These are phyloP conservation scores for Leptopilina clavipes DNA, from an alignment of 1,140 invertebrate species.

Conservation along the genomic window DNA sequence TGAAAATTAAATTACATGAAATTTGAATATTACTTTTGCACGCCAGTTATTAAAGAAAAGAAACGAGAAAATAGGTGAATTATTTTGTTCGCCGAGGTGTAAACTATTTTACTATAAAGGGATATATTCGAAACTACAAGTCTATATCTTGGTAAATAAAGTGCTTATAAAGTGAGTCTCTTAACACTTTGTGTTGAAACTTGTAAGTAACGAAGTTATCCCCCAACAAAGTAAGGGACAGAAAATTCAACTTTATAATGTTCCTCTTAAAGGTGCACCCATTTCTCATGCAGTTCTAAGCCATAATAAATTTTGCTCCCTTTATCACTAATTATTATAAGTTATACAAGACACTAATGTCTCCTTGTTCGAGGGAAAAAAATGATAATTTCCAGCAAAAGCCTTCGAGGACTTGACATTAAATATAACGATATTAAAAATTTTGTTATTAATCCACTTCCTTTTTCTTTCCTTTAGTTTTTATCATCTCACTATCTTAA, in stretches of 20 bases:
- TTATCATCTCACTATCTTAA: too few species aligned
- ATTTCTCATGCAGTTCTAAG: neutral
- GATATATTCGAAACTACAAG: neutral
- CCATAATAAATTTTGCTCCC: neutral
- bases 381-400: too few species aligned
- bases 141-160: slow-evolving; percentile 12
- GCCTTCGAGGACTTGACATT: too few species aligned
- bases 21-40: too few species aligned
- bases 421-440: too few species aligned
- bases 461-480: too few species aligned
- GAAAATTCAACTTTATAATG: neutral
- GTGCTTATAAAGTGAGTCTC: neutral
- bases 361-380: too few species aligned
- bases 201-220: slow-evolving; percentile 1
- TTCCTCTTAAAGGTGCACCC: neutral
- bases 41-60: too few species aligned
- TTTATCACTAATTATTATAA: neutral
- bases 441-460: too few species aligned
- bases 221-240: neutral
- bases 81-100: neutral
- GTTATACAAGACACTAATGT: neutral
- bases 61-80: neutral
- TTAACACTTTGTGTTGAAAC: neutral
- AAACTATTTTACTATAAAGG: neutral
- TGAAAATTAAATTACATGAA: too few species aligned